phyloP scores from a whole-genome alignment of 2,113 vertebrate genomes.

The Eretmochelys imbricata region DNA sequence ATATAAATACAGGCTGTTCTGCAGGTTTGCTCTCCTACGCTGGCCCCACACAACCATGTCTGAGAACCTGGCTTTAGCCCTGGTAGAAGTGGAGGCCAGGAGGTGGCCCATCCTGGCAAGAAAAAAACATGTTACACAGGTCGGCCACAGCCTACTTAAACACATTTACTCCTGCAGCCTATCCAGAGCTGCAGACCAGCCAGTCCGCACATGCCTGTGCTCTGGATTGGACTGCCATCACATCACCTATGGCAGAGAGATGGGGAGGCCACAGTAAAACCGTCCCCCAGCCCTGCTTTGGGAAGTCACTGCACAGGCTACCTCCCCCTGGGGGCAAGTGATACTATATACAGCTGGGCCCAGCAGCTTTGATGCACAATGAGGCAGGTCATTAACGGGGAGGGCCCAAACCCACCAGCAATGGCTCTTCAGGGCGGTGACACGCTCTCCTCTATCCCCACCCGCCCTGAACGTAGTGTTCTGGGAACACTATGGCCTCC shows the following conservation, averaged over 20 bases:
- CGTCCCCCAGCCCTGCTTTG: background rate
- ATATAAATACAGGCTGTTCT: background rate
- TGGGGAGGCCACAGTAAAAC: background rate
- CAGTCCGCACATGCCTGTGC: background rate
- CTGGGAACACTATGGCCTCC: background rate
- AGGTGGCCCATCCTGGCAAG: background rate
- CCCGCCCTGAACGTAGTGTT: background rate
- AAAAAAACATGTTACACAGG: background rate
- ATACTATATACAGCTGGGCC: accelerated
- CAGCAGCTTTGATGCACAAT: background rate
- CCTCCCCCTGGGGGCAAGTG: background rate
- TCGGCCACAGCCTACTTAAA: background rate
- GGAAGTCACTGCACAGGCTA: background rate
- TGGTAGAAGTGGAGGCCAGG: background rate
- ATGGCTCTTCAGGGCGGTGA: background rate
- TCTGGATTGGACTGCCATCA: background rate
- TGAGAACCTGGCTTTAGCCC: background rate
- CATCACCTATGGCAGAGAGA: background rate
- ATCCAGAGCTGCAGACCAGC: background rate
- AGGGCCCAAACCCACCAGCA: background rate
- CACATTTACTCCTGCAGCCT: background rate
- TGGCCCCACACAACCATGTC: accelerated
- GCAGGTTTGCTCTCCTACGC: background rate
- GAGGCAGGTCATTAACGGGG: background rate
- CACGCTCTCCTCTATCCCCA: background rate